phyloP scores from a whole-genome alignment of 2,888 invertebrate species.

The Drosophila stalkeri region DNA sequence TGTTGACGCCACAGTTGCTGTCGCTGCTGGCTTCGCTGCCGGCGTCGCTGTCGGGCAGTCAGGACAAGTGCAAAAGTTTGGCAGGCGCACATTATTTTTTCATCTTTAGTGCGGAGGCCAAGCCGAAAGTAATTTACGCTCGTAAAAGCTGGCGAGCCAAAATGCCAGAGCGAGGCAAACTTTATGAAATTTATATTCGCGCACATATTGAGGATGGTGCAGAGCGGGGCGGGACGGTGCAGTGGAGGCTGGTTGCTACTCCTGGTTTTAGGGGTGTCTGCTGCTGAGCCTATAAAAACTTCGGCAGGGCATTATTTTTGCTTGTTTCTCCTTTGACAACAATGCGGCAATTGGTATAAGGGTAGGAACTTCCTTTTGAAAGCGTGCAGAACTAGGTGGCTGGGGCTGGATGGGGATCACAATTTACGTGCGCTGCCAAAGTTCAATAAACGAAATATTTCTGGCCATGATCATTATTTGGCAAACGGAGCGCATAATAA shows the following conservation, averaged over 20 bases:
- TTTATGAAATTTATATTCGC: constrained; percentile 82
- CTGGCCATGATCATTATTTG: constrained; percentile 84
- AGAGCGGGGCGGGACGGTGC: neutral
- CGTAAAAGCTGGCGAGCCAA: constrained; percentile 75
- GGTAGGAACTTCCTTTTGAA: constrained; percentile 3
- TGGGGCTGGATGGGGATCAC: constrained; percentile 5
- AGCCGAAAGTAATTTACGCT: constrained; percentile 83
- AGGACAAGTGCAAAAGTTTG: constrained; percentile 80
- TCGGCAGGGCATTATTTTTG: constrained; percentile 80
- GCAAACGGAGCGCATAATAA: constrained; percentile 84
- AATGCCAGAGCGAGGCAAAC: constrained; percentile 65
- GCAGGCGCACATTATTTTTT: constrained; percentile 81
- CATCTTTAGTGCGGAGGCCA: constrained; percentile 82
- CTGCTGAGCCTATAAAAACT: constrained; percentile 79
- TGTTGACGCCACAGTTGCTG: neutral
- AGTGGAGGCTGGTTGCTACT: neutral
- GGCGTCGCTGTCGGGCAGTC: constrained; percentile 22
- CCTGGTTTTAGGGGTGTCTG: constrained; percentile 54
- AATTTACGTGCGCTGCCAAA: constrained; percentile 81
- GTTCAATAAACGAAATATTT: constrained; percentile 83
- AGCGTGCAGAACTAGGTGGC: neutral
- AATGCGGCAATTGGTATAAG: constrained; percentile 64
- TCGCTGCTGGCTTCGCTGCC: constrained; percentile 7
- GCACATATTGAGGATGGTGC: constrained; percentile 38
- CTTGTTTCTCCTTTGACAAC: constrained; percentile 80